These are phyloP conservation scores for Drosophila nannoptera DNA, from an alignment of 1,140 invertebrate species.

Conservation along the genomic window DNA sequence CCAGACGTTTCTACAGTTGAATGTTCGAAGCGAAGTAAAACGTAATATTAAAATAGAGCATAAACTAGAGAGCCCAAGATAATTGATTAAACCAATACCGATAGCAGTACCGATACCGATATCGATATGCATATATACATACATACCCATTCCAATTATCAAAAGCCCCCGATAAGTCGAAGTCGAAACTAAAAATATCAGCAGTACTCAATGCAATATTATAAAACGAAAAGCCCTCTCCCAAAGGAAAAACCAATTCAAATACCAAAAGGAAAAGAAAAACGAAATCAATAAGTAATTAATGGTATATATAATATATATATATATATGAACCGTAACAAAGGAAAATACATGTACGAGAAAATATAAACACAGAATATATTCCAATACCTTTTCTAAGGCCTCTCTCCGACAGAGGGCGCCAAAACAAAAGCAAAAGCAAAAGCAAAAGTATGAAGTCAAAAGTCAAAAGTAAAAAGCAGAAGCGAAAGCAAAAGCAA, in stretches of 20 bases:
- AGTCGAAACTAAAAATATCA: slow-evolving; percentile 61
- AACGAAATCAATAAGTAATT: slow-evolving; percentile 55
- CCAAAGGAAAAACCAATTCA: slow-evolving; percentile 22
- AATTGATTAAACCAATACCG: slow-evolving; percentile 39
- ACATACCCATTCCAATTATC: slow-evolving; percentile 32
- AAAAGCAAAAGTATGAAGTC: slow-evolving; percentile 25
- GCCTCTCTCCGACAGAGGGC: slow-evolving; percentile 35
- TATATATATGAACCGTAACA: slow-evolving; percentile 37
- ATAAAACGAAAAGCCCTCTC: slow-evolving; percentile 20
- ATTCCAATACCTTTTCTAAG: slow-evolving; percentile 67
- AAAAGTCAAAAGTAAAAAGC: slow-evolving; percentile 29
- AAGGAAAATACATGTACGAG: no score
- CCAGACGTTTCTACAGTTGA: slow-evolving; percentile 59
- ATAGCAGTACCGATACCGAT: slow-evolving; percentile 37
- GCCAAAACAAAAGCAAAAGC: slow-evolving; percentile 17
- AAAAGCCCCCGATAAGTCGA: slow-evolving; percentile 24
- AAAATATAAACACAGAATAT: slow-evolving; percentile 66
- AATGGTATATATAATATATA: slow-evolving; percentile 55
- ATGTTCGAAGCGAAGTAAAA: slow-evolving; percentile 49
- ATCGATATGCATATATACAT: slow-evolving; percentile 34
- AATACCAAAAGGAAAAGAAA: slow-evolving; percentile 27
- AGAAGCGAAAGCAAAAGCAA: slow-evolving; percentile 26
- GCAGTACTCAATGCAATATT: slow-evolving; percentile 66
- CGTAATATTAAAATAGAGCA: slow-evolving; percentile 29
- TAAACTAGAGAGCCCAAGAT: slow-evolving; percentile 49